phyloP scores from a whole-genome alignment of 2,797 vertebrate genomes.

The Tachyglossus aculeatus region DNA sequence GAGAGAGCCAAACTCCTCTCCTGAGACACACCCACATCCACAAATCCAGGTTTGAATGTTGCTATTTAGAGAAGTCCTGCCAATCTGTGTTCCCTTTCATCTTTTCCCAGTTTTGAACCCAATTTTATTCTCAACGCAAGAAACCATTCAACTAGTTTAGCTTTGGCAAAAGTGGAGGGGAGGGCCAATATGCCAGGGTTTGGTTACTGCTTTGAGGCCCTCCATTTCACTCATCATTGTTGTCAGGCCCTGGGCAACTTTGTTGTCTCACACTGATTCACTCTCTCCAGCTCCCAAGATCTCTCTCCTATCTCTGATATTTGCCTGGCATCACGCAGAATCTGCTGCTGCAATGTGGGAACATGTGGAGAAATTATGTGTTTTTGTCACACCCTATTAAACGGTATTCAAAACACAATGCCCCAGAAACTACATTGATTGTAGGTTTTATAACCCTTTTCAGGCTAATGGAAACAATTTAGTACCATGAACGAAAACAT shows the following conservation, averaged over 20 bases:
- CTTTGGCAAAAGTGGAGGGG: constrained; percentile 42
- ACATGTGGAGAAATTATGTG: constrained; percentile 75
- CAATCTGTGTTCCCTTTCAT: constrained; percentile 41
- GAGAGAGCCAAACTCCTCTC: constrained; percentile 45
- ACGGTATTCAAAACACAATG: constrained; percentile 76
- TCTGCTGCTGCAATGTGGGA: constrained; percentile 65
- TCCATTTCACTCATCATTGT: constrained; percentile 56
- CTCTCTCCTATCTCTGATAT: constrained; percentile 37
- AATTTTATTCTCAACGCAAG: constrained; percentile 42
- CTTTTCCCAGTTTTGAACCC: constrained; percentile 40
- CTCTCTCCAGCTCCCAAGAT: constrained; percentile 48
- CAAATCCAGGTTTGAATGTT: no score
- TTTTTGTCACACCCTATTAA: constrained; percentile 78
- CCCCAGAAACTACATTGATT: constrained; percentile 76
- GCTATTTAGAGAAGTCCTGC: constrained; percentile 37
- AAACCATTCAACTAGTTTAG: constrained; percentile 58
- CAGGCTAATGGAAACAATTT: constrained; percentile 75
- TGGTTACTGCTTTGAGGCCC: constrained; percentile 42
- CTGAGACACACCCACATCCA: constrained; percentile 28
- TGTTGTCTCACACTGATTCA: constrained; percentile 41
- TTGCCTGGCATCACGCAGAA: constrained; percentile 55
- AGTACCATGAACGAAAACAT: constrained; percentile 68
- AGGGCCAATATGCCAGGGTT: constrained; percentile 51
- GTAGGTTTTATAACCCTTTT: constrained; percentile 75
- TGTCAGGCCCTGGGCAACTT: constrained; percentile 34